A percentile compares a stretch with the other conserved stretches of the same genome.
Conservation (phyloP, 2,113 vertebrate genomes). For the Alaudala cheleensis region DNA sequence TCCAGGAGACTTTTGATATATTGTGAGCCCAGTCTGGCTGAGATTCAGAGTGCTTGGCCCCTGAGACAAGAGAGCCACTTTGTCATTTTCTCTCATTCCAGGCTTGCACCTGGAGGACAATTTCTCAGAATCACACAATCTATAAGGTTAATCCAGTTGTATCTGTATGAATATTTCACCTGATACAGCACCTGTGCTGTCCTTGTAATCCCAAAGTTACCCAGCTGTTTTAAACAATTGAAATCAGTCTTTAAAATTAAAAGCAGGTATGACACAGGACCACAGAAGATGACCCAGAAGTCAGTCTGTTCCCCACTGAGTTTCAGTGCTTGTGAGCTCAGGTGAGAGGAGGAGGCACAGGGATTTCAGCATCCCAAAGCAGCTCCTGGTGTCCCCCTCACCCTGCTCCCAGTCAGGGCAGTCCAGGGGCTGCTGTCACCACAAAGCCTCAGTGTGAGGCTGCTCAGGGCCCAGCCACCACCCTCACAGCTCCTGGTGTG, state of each 20-base stretch:
- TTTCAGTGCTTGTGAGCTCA: neutral
- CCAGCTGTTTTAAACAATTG: neutral
- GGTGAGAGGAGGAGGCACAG: neutral
- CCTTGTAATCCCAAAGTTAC: neutral
- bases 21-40: neutral
- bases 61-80: neutral
- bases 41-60: neutral
- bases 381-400: fast-evolving
- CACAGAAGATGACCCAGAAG: neutral
- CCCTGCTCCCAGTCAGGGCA: neutral
- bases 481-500: fast-evolving
- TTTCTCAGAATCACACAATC: neutral
- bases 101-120: neutral
- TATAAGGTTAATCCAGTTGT: neutral
- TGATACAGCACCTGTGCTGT: neutral
- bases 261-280: neutral
- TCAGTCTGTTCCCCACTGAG: neutral
- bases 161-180: neutral
- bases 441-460: fast-evolving
- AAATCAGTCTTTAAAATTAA: neutral
- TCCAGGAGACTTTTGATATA: neutral
- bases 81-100: neutral
- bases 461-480: fast-evolving
- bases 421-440: fast-evolving
- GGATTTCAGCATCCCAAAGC: neutral